These are phyloP conservation scores for Colaptes auratus DNA, from an alignment of 2,113 vertebrate species.

Conservation along the genomic window DNA sequence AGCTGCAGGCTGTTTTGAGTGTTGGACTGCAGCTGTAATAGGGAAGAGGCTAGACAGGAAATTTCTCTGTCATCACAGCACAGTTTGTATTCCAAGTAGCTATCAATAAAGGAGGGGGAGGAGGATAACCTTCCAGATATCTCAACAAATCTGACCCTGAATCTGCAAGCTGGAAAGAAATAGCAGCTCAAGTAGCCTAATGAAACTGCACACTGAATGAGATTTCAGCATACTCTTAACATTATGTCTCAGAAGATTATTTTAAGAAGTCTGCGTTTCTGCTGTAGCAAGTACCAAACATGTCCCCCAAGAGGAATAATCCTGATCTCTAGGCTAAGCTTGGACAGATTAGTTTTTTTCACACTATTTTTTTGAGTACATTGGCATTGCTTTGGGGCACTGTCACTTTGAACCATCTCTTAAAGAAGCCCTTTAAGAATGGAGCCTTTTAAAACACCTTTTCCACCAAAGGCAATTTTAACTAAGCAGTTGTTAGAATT, in stretches of 20 bases:
- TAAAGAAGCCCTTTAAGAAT: neutral
- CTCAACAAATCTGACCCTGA: neutral
- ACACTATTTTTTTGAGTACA: neutral
- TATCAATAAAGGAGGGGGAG: neutral
- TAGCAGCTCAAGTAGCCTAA: neutral
- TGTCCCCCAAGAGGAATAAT: neutral
- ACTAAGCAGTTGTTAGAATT: neutral
- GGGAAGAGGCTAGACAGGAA: neutral
- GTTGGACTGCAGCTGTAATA: neutral
- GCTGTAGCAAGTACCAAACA: neutral
- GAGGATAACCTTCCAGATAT: neutral
- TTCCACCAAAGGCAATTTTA: neutral
- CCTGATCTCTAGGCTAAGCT: neutral
- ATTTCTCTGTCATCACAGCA: neutral
- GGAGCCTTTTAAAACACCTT: neutral
- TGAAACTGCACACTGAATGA: neutral
- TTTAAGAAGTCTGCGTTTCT: neutral
- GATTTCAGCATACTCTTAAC: neutral
- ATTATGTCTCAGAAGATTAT: neutral
- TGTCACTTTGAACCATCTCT: neutral
- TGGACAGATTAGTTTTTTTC: neutral
- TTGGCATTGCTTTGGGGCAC: neutral
- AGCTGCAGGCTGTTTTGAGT: neutral
- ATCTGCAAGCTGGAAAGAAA: neutral
- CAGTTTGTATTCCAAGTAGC: neutral